Conservation (phyloP, 2,797 vertebrate genomes). For the Etheostoma nigrum region DNA sequence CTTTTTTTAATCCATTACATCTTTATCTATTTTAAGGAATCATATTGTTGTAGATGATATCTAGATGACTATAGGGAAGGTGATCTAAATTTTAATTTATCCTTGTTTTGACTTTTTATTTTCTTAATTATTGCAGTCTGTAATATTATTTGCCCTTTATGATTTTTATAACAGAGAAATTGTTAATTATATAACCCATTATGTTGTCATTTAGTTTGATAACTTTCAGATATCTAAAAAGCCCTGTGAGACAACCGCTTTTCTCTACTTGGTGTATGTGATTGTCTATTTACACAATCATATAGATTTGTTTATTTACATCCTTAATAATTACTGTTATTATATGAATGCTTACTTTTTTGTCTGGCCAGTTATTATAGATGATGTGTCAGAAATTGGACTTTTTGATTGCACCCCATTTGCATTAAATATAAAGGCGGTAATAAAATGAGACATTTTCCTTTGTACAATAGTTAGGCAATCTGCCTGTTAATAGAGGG, state of each 20-base stretch:
- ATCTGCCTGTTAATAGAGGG: constrained; percentile 65
- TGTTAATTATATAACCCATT: not conserved
- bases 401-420: constrained; percentile 65
- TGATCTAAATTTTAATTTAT: constrained; percentile 5
- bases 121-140: not conserved
- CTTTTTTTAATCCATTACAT: not conserved
- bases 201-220: constrained; percentile 24
- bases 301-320: constrained; percentile 29
- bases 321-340: constrained; percentile 24
- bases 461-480: constrained; percentile 58
- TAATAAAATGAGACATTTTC: constrained; percentile 70
- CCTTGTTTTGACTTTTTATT: not conserved
- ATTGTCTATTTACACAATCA: constrained; percentile 12
- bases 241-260: not conserved
- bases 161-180: constrained; percentile 13
- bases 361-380: constrained; percentile 44
- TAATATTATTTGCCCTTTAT: not conserved
- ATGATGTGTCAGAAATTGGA: constrained; percentile 51
- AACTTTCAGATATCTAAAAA: constrained; percentile 14
- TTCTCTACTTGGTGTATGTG: not conserved
- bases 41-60: not conserved
- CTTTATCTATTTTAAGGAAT: not conserved
- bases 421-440: constrained; percentile 61
- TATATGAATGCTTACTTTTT: constrained; percentile 26
- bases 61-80: not conserved